phyloP scores from a whole-genome alignment of 2,888 invertebrate species.

The Dryococelus australis region DNA sequence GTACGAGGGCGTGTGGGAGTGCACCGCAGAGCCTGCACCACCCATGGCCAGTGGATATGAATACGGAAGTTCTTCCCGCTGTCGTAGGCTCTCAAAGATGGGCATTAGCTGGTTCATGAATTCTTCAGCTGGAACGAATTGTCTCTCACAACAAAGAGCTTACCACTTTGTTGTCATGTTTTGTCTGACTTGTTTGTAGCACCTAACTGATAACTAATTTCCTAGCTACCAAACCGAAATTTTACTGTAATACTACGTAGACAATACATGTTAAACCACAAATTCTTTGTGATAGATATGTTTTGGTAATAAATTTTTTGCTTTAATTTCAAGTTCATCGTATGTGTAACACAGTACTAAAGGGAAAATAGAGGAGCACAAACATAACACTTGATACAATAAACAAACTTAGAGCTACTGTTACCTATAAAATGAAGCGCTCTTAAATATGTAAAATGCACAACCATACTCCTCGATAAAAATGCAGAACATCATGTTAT shows the following conservation, averaged over 20 bases:
- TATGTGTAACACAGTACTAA: too few relatives aligned
- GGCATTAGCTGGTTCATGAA: conserved; percentile 95
- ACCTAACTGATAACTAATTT: not conserved
- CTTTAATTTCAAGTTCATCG: too few relatives aligned
- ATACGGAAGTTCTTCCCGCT: conserved; percentile 89
- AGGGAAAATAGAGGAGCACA: not conserved
- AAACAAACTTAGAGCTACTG: not conserved
- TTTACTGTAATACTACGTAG: not conserved
- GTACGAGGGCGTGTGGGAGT: conserved; percentile 71
- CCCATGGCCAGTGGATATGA: conserved; percentile 90
- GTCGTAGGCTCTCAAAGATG: conserved; percentile 92
- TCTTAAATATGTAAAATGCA: too few relatives aligned
- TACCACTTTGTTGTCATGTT: not conserved
- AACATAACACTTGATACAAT: not conserved
- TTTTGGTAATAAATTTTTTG: not conserved
- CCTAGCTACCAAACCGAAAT: not conserved
- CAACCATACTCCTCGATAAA: too few relatives aligned
- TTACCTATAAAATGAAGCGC: not conserved
- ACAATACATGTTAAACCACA: not conserved
- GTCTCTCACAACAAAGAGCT: not conserved
- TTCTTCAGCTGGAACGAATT: conserved; percentile 78
- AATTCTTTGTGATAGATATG: not conserved
- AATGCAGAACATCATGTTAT: too few relatives aligned
- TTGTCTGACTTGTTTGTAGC: not conserved
- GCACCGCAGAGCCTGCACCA: conserved; percentile 69